Base-by-base conservation (phyloP, 2,888 invertebrate genomes). In the Amphipyra tragopoginis region DNA sequence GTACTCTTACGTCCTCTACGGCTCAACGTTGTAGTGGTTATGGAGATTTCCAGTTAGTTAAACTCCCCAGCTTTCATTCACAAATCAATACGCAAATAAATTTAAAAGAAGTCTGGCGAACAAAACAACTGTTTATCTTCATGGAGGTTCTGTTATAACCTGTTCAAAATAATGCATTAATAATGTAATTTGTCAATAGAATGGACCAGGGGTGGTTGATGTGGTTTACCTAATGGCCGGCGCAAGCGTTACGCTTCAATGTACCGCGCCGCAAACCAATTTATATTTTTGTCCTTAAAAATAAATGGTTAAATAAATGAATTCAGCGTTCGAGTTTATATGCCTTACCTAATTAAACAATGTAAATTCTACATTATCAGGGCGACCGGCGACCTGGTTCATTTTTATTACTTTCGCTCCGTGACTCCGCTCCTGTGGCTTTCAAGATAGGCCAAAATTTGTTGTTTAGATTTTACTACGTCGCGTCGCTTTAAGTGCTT, bases 101-200 rank as follows among this genome's bases (percentile, higher is more conserved):
- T n/a, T n/a, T n/a, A 43, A 10, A 34, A 34, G 36, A n/a, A 52
- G 21, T 49, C 26, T 39, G 33, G 10, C 36, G n/a, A 48, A 21
- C 47, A 42, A 49, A 57, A 72, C 49, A 64, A 71, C 55, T 39
- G 58, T 33, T 43, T 53, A 21, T 21, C 38, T 40, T 49, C 21
- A 58, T 65, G 52, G 66, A 63, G 58, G 62, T 52, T 65, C 56
- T 72, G 72, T 75, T 74, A 71, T 78, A 71, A 69, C 58, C 60
- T 52, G 66, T 65, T 73, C 56, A 57, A 74, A 77, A 81, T 82
- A 83, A 86, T 84, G 80, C 85, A 86, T 84, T 77, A 83, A 81
- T 80, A 79, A 82, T 81, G 83, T 85, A 86, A 87, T 88, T 87
- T 85, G 80, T 80, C 56, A 64, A 78, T 82, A 80, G 76, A 79